Evolutionary conservation across 2,888 invertebrate genomes (phyloP).

Genomic region (Macroteleia sp.): DNA sequence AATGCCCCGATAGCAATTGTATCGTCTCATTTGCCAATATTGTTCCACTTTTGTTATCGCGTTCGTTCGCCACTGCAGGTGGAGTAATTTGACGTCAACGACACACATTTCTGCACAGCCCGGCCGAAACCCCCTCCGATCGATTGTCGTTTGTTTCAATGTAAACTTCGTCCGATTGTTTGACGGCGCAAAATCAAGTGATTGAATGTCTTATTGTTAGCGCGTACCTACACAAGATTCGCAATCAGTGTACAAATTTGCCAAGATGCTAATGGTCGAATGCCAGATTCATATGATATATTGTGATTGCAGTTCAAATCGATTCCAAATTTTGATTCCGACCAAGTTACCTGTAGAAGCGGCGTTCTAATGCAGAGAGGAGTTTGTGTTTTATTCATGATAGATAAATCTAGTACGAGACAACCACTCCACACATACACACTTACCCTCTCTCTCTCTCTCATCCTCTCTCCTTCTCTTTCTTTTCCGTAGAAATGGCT

Average conservation of each 20-base stretch:
- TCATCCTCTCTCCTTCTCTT: too few relatives aligned
- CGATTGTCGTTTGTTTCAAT: slow-evolving; percentile 57
- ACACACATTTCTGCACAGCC: slow-evolving; percentile 28
- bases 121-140: slow-evolving; percentile 31
- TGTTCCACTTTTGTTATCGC: slow-evolving; percentile 80
- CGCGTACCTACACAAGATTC: slow-evolving; percentile 11
- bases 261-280: slow-evolving; percentile 7
- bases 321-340: background rate
- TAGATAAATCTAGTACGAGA: too few relatives aligned
- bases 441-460: too few relatives aligned
- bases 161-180: slow-evolving; percentile 56
- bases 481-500: too few relatives aligned
- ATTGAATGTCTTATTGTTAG: slow-evolving; percentile 57
- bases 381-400: too few relatives aligned
- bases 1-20: slow-evolving; percentile 78
- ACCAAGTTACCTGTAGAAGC: background rate
- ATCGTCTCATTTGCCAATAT: slow-evolving; percentile 83
- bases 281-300: background rate
- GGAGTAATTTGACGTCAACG: slow-evolving; percentile 56
- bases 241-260: slow-evolving; percentile 18
- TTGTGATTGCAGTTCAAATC: slow-evolving; percentile 12
- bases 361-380: too few relatives aligned
- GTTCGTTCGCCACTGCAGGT: slow-evolving; percentile 57
- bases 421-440: too few relatives aligned
- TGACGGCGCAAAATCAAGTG: slow-evolving; percentile 38